phyloP scores from a whole-genome alignment of 2,113 vertebrate species.

The Girardinichthys multiradiatus region DNA sequence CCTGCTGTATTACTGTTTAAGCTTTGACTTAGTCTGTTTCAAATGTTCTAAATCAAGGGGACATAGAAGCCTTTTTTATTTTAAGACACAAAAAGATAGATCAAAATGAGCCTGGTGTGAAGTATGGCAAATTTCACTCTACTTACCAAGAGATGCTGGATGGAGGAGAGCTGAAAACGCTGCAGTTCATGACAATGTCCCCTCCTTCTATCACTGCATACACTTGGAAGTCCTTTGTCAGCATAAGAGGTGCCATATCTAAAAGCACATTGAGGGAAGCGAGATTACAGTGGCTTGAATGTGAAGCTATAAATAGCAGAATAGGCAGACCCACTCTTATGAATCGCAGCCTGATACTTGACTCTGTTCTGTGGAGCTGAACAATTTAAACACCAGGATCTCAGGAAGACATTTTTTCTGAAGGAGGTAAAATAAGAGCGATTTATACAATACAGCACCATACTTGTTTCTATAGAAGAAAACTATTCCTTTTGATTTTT shows the following conservation, averaged over 20 bases:
- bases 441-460: neutral
- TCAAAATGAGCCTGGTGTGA: neutral
- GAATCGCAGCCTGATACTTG: neutral
- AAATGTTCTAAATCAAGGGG: neutral
- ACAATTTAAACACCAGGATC: neutral
- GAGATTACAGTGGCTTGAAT: slow-evolving; percentile 15
- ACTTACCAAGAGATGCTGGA: slow-evolving; percentile 86
- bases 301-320: slow-evolving; percentile 22
- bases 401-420: neutral
- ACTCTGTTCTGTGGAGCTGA: neutral
- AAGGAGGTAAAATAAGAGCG: neutral
- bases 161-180: slow-evolving; percentile 88
- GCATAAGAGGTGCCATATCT: slow-evolving; percentile 89
- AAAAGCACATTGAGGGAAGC: neutral
- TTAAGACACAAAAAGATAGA: neutral
- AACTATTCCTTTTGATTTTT: too few relatives aligned
- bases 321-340: neutral
- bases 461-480: neutral
- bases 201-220: slow-evolving; percentile 84
- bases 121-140: neutral
- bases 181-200: slow-evolving; percentile 83
- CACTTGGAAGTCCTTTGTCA: slow-evolving; percentile 82
- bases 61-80: neutral
- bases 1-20: neutral
- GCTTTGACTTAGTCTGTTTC: slow-evolving; percentile 12